Conservation (phyloP, 1,140 invertebrate species). For the Calliphora vicina region DNA sequence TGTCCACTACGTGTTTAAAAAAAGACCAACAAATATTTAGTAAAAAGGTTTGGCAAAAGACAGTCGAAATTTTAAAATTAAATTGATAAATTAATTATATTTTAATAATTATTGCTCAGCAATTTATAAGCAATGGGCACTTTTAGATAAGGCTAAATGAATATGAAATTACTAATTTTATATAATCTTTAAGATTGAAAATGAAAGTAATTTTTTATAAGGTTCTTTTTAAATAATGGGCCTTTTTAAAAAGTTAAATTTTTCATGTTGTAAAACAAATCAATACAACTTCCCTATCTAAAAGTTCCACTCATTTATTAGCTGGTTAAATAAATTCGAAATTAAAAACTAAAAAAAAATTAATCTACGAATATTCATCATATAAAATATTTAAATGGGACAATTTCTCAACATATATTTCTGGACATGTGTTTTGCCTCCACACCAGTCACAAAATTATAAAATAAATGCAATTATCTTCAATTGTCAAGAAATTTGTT, state of each 20-base stretch:
- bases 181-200: no score
- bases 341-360: background rate
- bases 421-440: slow-evolving; percentile 45
- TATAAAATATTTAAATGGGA: background rate
- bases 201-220: no score
- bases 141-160: no score
- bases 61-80: slow-evolving; percentile 14
- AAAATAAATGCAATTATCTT: slow-evolving; percentile 40
- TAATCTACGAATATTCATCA: background rate
- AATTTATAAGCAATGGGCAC: background rate
- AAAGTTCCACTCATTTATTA: no score
- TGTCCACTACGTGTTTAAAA: slow-evolving; percentile 27
- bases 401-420: slow-evolving; percentile 17
- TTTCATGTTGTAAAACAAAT: no score
- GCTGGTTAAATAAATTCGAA: background rate
- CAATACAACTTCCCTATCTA: no score
- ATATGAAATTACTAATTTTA: no score
- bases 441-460: slow-evolving; percentile 63
- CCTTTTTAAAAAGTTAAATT: no score
- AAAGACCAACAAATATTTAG: slow-evolving; percentile 13
- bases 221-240: no score
- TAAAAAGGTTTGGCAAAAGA: slow-evolving; percentile 37
- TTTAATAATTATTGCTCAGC: background rate
- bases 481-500: slow-evolving; percentile 36
- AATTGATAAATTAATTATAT: background rate